Conservation (phyloP, 2,797 vertebrate species). For the Lepidocolaptes lacrymiger region DNA sequence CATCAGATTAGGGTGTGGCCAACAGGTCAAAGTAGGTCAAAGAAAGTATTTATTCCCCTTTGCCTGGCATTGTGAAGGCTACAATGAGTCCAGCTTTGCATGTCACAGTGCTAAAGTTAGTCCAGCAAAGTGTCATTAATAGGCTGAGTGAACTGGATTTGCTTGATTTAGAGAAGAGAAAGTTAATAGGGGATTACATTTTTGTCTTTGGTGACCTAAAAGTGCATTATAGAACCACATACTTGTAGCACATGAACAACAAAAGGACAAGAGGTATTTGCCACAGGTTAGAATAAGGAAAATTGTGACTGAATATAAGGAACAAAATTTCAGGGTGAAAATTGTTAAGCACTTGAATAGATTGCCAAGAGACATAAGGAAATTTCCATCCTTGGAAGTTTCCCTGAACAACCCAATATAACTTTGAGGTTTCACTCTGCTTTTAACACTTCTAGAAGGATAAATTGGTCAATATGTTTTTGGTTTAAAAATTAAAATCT, state of each 20-base stretch:
- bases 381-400: background rate
- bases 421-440: background rate
- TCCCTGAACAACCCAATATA: background rate
- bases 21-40: background rate
- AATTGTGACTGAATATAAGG: background rate
- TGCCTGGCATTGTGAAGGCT: background rate
- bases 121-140: background rate
- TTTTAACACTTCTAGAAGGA: background rate
- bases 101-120: background rate
- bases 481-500: background rate
- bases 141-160: background rate
- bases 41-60: background rate
- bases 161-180: background rate
- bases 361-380: background rate
- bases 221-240: background rate
- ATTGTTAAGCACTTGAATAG: background rate
- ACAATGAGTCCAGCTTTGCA: background rate
- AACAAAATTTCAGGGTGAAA: background rate
- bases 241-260: background rate
- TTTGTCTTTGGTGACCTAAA: background rate
- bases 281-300: background rate
- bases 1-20: background rate
- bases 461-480: background rate
- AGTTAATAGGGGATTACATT: background rate
- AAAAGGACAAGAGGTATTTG: background rate